A percentile compares a stretch with the other conserved stretches of the same genome.
Conservation (phyloP, 35 echinoderm and acorn worm species). For the Apostichopus japonicus region DNA sequence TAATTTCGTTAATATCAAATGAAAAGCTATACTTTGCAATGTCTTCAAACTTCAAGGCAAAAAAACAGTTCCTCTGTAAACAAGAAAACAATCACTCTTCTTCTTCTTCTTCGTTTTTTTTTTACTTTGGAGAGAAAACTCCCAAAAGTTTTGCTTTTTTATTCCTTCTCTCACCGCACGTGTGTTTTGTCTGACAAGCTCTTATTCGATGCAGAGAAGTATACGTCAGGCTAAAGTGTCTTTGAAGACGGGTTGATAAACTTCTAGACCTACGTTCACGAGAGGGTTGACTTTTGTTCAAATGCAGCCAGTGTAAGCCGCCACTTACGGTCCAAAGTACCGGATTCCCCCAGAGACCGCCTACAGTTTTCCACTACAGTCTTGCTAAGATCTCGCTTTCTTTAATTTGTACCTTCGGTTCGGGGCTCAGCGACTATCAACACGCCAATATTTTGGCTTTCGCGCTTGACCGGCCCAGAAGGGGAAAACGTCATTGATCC, state of each 20-base stretch:
- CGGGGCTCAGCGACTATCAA: constrained; percentile 47
- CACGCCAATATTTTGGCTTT: constrained; percentile 62
- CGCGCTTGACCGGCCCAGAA: constrained; percentile 62
- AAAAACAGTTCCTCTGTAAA: constrained; percentile 1
- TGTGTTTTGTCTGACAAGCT: not conserved
- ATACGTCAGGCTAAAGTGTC: not conserved
- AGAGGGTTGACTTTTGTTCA: constrained; percentile 60
- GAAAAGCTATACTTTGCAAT: too few relatives aligned
- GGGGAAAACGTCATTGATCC: constrained; percentile 60
- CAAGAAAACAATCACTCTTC: not conserved
- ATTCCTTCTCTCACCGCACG: constrained; percentile 6
- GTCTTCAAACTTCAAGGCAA: not conserved
- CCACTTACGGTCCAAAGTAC: constrained; percentile 47
- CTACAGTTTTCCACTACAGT: constrained; percentile 10
- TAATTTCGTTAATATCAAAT: too few relatives aligned
- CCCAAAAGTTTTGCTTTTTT: constrained; percentile 26
- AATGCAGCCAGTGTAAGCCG: constrained; percentile 53
- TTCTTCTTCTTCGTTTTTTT: too few relatives aligned
- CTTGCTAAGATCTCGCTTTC: not conserved
- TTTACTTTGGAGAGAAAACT: not conserved
- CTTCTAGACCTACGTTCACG: constrained; percentile 40
- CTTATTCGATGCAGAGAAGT: not conserved
- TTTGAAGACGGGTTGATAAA: constrained; percentile 52
- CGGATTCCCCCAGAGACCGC: constrained; percentile 40
- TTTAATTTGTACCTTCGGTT: constrained; percentile 2